These are phyloP conservation scores for Merops nubicus DNA, from an alignment of 2,113 vertebrate genomes.

Conservation along the genomic window DNA sequence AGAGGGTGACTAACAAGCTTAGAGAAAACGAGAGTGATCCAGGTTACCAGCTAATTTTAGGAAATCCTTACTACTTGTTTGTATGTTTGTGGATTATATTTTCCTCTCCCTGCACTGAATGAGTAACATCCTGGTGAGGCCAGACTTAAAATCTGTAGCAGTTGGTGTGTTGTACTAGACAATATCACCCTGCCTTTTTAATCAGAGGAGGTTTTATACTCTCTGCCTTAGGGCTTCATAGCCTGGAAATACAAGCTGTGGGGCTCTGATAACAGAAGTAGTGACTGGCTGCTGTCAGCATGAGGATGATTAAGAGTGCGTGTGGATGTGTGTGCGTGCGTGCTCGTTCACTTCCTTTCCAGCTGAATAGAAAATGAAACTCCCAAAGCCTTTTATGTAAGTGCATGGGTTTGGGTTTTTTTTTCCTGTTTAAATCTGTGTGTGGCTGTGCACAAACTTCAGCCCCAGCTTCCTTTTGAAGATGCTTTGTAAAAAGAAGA, in stretches of 20 bases:
- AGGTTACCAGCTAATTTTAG: neutral
- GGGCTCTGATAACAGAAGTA: conserved; percentile 4
- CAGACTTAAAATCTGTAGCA: neutral
- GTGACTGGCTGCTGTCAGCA: conserved; percentile 27
- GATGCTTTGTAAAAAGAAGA: neutral
- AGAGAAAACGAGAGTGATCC: neutral
- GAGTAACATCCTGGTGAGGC: neutral
- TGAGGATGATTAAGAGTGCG: conserved; percentile 17
- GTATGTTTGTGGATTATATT: neutral
- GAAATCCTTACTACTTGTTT: neutral
- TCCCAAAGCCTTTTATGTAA: conserved; percentile 40
- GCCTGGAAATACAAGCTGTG: neutral
- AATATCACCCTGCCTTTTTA: neutral
- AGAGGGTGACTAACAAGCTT: neutral
- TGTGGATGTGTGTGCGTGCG: accelerated
- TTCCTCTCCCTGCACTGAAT: neutral
- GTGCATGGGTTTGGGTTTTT: neutral
- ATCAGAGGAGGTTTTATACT: neutral
- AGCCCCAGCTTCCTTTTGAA: neutral
- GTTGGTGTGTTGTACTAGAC: neutral
- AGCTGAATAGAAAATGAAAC: conserved; percentile 35
- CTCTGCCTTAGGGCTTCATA: neutral
- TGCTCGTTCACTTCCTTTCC: neutral
- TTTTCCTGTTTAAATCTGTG: neutral
- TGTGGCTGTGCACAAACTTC: neutral